Conservation (phyloP, 2,113 vertebrate species). For the Mus musculus region DNA sequence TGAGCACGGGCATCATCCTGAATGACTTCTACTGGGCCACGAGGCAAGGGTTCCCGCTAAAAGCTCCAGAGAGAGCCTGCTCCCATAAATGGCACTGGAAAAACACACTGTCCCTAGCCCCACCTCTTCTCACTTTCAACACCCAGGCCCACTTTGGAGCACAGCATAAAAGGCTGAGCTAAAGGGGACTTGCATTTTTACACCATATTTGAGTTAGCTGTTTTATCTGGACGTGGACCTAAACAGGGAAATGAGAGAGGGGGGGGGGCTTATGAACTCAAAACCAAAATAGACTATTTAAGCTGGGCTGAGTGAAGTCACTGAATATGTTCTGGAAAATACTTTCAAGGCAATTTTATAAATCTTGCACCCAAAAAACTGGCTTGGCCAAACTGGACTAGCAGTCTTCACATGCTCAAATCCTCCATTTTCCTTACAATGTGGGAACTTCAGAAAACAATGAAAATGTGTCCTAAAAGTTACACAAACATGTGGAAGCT, state of each 20-base stretch:
- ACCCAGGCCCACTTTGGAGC: conserved; percentile 67
- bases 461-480: conserved; percentile 42
- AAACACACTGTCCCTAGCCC: conserved; percentile 33
- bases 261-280: conserved; percentile 75
- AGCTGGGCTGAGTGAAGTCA: conserved; percentile 75
- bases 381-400: conserved; percentile 44
- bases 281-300: conserved; percentile 71
- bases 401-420: conserved; percentile 54
- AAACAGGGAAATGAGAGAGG: conserved; percentile 60
- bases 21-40: not conserved
- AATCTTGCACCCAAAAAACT: conserved; percentile 80
- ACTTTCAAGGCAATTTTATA: conserved; percentile 77
- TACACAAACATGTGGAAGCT: not conserved
- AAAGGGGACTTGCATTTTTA: conserved; percentile 78
- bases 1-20: conserved; percentile 62
- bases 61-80: conserved; percentile 56
- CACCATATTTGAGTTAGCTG: conserved; percentile 76
- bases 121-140: conserved; percentile 57
- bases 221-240: conserved; percentile 80
- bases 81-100: conserved; percentile 54
- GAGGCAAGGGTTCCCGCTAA: not conserved
- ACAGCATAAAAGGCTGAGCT: conserved; percentile 61
- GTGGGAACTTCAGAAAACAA: conserved; percentile 61
- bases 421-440: conserved; percentile 34
- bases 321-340: conserved; percentile 80